phyloP scores from a whole-genome alignment of 2,888 invertebrate species.

The Campopleginae sp. region DNA sequence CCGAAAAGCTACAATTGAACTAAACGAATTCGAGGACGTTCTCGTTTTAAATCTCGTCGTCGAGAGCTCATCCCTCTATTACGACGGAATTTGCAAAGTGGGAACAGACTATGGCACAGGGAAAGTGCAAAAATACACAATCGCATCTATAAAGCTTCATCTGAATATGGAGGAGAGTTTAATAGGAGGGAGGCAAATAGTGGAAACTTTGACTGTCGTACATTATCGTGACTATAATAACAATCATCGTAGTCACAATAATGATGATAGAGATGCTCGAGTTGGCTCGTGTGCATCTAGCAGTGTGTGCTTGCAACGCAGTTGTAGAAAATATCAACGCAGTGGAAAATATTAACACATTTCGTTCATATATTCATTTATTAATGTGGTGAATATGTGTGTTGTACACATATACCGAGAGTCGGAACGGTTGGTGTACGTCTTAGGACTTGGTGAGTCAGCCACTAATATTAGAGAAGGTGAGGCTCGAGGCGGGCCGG shows the following conservation, averaged over 20 bases:
- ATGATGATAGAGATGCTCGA: conserved; percentile 41
- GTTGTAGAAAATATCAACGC: conserved; percentile 32
- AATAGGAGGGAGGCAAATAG: not conserved
- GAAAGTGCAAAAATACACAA: conserved; percentile 7
- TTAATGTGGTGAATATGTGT: not conserved
- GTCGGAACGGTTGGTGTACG: conserved; percentile 57
- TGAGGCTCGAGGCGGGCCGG: conserved; percentile 74
- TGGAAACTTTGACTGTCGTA: not conserved
- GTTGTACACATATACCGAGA: conserved; percentile 19
- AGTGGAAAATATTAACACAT: conserved; percentile 38
- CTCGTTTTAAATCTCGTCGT: not conserved
- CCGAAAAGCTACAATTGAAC: not conserved
- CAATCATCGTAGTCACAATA: conserved; percentile 33
- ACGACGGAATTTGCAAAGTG: not conserved
- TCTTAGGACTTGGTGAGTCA: conserved; percentile 76
- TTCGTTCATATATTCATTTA: conserved; percentile 11
- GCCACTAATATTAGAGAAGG: conserved; percentile 80
- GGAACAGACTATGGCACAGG: not conserved
- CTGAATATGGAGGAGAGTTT: not conserved
- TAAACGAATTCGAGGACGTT: not conserved
- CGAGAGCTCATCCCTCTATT: not conserved
- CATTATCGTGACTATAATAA: conserved; percentile 21
- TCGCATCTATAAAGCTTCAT: not conserved
- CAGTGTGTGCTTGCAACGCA: conserved; percentile 31
- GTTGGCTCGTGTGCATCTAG: conserved; percentile 44